Evolutionary conservation across 2,797 vertebrate species (phyloP), one percentile per base, ranked within the genome.

Genomic region (Brachymystax lenok): DNA sequence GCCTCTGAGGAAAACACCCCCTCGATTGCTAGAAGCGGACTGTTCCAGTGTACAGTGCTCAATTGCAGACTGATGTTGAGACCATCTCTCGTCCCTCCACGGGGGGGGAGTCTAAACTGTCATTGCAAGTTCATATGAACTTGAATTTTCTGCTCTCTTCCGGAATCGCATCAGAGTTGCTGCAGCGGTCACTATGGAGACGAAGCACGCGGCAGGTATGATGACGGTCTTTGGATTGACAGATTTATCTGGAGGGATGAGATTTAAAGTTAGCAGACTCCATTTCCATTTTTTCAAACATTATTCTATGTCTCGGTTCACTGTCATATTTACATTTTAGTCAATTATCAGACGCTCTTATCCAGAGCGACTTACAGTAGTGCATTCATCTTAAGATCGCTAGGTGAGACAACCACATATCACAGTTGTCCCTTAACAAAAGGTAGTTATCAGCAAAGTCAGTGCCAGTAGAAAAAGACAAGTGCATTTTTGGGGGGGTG

Each of bases 171-270:
- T 50, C 35, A 81, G 27, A 30, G 79, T 24, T 13, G 14, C 61
- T 13, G 64, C 52, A 33, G 40, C 54, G 1, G 79, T 74, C 77
- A 80, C 21, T n/a, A 83, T 52, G 0, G 79, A 79, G 28, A 77
- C 17, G 1, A 56, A 81, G 17, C 74, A 69, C 56, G 19, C 69
- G 5, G 68, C 40, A 12, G 79, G 74, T 69, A 80, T 1, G 2
- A 77, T 50, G 63, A 14, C 24, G 2, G 27, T n/a, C 2, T 71
- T n/a, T 40, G 68, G 19, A n/a, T 4, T 21, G 68, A 24, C 35
- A 8, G 68, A 21, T 46, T 70, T 70, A 46, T 33, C 68, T 70
- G 35, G 33, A 70, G 16, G 17, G 33, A 6, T 46, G 33, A 46
- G 24, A 28, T 67, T 33, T 24, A 63, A 24, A 63, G 59, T 67